Evolutionary conservation across 2,113 vertebrate species (phyloP).

Genomic region (Tringa solitaria): DNA sequence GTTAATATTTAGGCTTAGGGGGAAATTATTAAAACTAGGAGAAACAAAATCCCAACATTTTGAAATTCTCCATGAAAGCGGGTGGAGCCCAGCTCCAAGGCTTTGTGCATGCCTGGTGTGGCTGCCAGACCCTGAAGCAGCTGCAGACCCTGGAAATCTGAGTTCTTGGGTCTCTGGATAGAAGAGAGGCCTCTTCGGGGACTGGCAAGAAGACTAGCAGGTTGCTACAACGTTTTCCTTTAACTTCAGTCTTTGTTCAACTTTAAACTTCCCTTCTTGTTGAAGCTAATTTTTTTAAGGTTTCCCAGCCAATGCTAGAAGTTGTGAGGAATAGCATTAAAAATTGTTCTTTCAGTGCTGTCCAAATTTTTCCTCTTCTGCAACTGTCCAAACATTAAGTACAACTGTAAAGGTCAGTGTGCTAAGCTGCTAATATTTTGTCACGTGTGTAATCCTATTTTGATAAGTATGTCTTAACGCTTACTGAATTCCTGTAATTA

Average conservation of each 20-base stretch:
- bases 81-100: neutral
- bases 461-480: neutral
- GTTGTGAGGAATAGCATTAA: neutral
- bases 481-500: neutral
- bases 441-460: neutral
- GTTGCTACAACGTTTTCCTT: neutral
- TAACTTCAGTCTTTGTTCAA: neutral
- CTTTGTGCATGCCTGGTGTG: accelerated
- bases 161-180: neutral
- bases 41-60: neutral
- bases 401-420: neutral
- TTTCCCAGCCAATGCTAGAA: neutral
- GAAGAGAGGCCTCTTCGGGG: neutral
- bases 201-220: neutral
- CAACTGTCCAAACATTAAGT: neutral
- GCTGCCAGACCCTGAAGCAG: neutral
- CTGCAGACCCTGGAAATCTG: neutral
- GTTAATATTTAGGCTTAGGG: neutral
- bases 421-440: neutral
- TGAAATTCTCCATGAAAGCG: neutral
- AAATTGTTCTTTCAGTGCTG: neutral
- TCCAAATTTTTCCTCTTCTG: neutral
- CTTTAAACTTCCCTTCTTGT: neutral
- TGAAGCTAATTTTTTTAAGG: neutral
- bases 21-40: neutral